Percentiles rank a stretch among this genome's conserved stretches.
phyloP scores from a whole-genome alignment of 2,888 invertebrate genomes.

The Nowickia ferox region DNA sequence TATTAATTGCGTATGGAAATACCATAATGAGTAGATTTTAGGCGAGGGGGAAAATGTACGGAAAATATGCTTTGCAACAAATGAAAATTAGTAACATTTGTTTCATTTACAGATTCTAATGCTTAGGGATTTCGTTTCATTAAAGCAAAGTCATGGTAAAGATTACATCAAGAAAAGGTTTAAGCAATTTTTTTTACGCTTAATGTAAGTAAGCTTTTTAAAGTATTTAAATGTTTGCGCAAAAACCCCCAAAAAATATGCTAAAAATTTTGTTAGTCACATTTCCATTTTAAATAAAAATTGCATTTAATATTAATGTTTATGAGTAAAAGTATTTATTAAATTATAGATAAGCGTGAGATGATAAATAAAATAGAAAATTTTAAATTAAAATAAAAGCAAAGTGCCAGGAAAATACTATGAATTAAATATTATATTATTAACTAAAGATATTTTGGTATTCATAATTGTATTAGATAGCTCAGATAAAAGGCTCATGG shows the following conservation, averaged over 20 bases:
- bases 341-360: too few species aligned
- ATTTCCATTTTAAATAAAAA: not conserved
- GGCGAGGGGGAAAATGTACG: not conserved
- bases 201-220: not conserved
- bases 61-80: constrained; percentile 50
- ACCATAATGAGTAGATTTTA: constrained; percentile 27
- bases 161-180: constrained; percentile 9
- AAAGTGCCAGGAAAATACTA: too few species aligned
- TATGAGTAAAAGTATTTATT: too few species aligned
- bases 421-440: too few species aligned
- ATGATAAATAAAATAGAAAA: too few species aligned
- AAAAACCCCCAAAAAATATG: constrained; percentile 5
- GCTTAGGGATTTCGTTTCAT: constrained; percentile 41
- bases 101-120: constrained; percentile 55
- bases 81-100: constrained; percentile 67
- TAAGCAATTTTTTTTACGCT: not conserved
- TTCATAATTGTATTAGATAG: too few species aligned
- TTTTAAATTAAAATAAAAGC: too few species aligned
- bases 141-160: constrained; percentile 16
- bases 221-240: not conserved
- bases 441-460: too few species aligned
- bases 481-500: too few species aligned
- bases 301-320: not conserved
- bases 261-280: constrained; percentile 20
- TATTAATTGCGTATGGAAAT: constrained; percentile 63